phyloP scores from a whole-genome alignment of 2,113 vertebrate species.

The Epinephelus fuscoguttatus region DNA sequence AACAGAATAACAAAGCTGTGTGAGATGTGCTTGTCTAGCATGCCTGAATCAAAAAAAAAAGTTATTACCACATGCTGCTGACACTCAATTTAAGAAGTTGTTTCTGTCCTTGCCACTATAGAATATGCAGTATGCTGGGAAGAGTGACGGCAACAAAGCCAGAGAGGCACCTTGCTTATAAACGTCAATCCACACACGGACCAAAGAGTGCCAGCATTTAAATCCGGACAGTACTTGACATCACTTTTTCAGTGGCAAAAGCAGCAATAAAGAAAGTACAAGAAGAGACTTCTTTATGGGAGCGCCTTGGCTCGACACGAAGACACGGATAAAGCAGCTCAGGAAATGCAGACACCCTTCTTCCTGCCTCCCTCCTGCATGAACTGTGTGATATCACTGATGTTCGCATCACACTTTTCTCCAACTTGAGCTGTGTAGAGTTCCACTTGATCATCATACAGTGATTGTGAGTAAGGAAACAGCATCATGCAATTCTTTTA shows the following conservation, averaged over 20 bases:
- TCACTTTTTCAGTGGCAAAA: not conserved
- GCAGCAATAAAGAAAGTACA: not conserved
- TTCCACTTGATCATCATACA: not conserved
- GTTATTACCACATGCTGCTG: not conserved
- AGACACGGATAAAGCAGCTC: not conserved
- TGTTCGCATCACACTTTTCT: not conserved
- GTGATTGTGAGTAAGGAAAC: not conserved
- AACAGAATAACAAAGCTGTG: not conserved
- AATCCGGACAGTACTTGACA: not conserved
- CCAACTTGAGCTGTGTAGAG: too few relatives aligned
- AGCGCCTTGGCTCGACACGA: not conserved
- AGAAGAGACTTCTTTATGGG: not conserved
- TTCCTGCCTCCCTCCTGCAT: not conserved
- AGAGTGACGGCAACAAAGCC: not conserved
- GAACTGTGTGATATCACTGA: not conserved
- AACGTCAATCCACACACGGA: not conserved
- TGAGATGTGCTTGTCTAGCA: not conserved
- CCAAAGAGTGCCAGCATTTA: not conserved
- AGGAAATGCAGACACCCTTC: not conserved
- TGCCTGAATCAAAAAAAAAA: not conserved
- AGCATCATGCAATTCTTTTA: not conserved
- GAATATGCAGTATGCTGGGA: not conserved
- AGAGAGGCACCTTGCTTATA: not conserved
- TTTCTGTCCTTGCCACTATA: too few relatives aligned
- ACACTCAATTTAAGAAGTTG: not conserved